A percentile compares a stretch with the other conserved stretches of the same genome.
phyloP scores from a whole-genome alignment of 2,888 invertebrate species.

The Encarsia formosa region DNA sequence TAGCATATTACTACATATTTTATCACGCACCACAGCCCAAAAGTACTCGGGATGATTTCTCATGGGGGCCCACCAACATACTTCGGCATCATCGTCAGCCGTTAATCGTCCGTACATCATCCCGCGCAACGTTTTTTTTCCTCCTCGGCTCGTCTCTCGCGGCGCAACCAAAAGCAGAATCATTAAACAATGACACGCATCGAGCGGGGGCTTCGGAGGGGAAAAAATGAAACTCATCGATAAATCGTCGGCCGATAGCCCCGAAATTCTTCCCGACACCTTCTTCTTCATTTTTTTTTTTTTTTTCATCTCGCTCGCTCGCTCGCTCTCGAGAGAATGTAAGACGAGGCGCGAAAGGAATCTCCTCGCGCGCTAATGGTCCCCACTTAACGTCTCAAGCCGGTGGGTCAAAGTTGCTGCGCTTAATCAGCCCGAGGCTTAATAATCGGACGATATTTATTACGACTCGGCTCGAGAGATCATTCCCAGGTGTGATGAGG shows the following conservation, averaged over 20 bases:
- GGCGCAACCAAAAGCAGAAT: neutral
- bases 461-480: no score
- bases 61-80: neutral
- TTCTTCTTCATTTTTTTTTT: no score
- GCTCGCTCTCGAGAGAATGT: neutral
- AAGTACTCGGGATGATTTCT: no score
- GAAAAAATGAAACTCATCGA: constrained; percentile 24
- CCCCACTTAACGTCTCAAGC: constrained; percentile 52
- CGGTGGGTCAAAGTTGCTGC: no score
- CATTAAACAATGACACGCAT: constrained; percentile 14
- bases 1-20: no score
- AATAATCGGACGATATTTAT: no score
- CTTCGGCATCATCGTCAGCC: constrained; percentile 1
- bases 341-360: constrained; percentile 32
- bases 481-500: no score
- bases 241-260: constrained; percentile 9
- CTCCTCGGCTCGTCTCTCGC: neutral
- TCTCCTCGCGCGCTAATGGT: constrained; percentile 46
- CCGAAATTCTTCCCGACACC: no score
- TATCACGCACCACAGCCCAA: no score
- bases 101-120: constrained; percentile 1
- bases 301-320: no score
- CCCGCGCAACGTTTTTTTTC: constrained; percentile 3
- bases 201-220: neutral
- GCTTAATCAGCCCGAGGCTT: no score